A percentile compares a stretch with the other conserved stretches of the same genome.
These are phyloP conservation scores for Diplolepis rosae DNA, from an alignment of 2,888 invertebrate species.

Conservation along the genomic window DNA sequence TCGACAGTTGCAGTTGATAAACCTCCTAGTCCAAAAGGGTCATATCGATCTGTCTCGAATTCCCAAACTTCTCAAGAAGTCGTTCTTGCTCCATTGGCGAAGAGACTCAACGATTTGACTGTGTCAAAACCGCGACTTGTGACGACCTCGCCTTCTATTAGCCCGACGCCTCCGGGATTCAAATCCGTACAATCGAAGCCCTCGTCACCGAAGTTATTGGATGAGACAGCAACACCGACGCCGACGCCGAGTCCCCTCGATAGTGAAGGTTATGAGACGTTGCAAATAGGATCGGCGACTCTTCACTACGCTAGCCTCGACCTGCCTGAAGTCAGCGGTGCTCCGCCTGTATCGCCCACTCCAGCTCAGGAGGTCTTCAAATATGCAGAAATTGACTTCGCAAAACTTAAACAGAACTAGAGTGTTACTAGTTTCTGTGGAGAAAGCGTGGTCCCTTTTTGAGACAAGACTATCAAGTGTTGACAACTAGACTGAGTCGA, in stretches of 20 bases:
- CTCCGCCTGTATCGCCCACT: constrained; percentile 70
- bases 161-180: constrained; percentile 57
- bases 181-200: constrained; percentile 52
- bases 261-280: constrained; percentile 72
- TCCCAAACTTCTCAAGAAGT: background rate
- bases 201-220: constrained; percentile 59
- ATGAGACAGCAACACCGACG: constrained; percentile 61
- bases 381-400: constrained; percentile 89
- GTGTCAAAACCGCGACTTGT: constrained; percentile 63
- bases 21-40: constrained; percentile 41
- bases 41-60: background rate
- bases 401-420: constrained; percentile 74
- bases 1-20: constrained; percentile 32
- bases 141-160: constrained; percentile 61
- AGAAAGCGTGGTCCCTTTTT: constrained; percentile 20
- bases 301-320: constrained; percentile 82
- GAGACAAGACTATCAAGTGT: background rate
- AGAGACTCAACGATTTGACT: constrained; percentile 62
- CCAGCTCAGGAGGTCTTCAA: constrained; percentile 75
- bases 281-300: constrained; percentile 59
- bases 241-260: constrained; percentile 74
- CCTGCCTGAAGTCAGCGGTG: constrained; percentile 73
- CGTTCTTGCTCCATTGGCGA: constrained; percentile 60
- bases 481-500: background rate
- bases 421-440: constrained; percentile 1